Base-by-base conservation (phyloP, 1,140 invertebrate species). In the Heliconius hermathena region DNA sequence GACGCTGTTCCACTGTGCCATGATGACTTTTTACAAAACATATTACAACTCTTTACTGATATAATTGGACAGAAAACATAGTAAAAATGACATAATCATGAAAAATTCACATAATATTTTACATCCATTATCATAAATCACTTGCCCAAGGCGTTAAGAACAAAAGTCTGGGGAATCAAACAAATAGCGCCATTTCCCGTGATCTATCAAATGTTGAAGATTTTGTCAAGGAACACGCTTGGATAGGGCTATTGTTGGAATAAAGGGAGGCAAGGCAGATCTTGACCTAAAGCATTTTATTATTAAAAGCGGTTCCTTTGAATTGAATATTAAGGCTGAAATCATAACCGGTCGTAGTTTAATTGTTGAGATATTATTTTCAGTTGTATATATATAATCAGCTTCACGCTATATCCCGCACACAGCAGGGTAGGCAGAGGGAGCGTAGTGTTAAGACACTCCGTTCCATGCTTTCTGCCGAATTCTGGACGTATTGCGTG, bases 131-230 rank as follows among this genome's bases (percentile, higher is more conserved):
- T 70, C 73, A 84, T 85, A 85, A 85, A 85, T 85, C 82, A 84
- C 73, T 78, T 57, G 70, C 71, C 81, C 49, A 72, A 77, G 76
- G 84, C 84, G 82, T 81, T 82, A 80, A 83, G 84, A 84, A 84
- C 83, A 84, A 84, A 83, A 82, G 82, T 76, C 76, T 80, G 72
- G 75, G 76, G 77, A 80, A 86, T 82, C 80, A 83, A 83, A 86
- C 85, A 86, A 86, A 86, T 84, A 84, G 81, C 80, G 72, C 74
- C 80, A 81, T 81, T 84, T 86, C 84, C 84, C 77, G 81, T 83
- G 83, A 86, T 86, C 80, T 80, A 84, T 86, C 85, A 86, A 83
- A 80, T 66, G 79, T 73, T 84, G 78, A 57, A 84, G 82, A 79
- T 82, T 82, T 79, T 83, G 81, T 82, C 78, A 80, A 82, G 78